Conservation (phyloP, 2,113 vertebrate genomes). For the Urocolius indicus region DNA sequence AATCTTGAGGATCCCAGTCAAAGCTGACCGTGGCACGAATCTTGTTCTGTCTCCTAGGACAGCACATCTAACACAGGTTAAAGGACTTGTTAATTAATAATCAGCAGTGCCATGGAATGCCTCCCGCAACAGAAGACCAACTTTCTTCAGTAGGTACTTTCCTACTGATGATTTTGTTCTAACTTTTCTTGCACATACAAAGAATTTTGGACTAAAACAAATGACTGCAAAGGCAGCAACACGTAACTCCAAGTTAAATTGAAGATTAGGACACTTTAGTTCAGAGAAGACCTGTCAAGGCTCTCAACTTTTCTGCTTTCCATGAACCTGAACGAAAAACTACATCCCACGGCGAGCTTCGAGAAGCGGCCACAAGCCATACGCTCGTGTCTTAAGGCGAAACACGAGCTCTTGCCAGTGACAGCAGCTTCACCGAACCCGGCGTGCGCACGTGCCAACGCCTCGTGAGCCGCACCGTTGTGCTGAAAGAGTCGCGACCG, state of each 20-base stretch:
- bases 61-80: no score
- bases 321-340: neutral
- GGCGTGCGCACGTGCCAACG: accelerated
- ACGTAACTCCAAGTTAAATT: neutral
- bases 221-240: no score
- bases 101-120: neutral
- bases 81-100: neutral
- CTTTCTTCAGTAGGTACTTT: neutral
- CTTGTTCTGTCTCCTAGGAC: neutral
- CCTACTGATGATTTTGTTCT: neutral
- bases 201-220: neutral
- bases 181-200: accelerated
- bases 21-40: neutral
- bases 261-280: neutral
- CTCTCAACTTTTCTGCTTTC: neutral
- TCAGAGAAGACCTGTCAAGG: neutral
- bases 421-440: accelerated
- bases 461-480: accelerated
- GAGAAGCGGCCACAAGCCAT: neutral
- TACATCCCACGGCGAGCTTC: neutral
- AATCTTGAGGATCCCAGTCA: neutral
- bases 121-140: neutral
- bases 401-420: accelerated
- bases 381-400: accelerated
- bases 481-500: accelerated